Evolutionary conservation across 2,797 vertebrate genomes (phyloP).

Genomic region (Lacerta agilis): DNA sequence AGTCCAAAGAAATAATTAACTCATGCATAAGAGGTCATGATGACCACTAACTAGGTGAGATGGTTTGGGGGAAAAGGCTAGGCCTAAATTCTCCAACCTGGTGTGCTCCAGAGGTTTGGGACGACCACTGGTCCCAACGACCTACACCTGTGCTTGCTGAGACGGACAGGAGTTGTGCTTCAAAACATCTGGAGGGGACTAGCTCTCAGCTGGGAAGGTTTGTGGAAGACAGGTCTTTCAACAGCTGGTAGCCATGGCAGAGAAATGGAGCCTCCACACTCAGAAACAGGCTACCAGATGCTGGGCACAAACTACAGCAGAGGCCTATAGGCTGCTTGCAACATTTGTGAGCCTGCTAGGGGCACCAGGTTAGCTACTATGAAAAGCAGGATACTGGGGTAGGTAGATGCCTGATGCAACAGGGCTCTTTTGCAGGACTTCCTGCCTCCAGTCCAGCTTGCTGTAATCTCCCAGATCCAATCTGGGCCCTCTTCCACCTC

Average conservation of each 20-base stretch:
- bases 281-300: not conserved
- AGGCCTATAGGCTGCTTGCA: no score
- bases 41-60: not conserved
- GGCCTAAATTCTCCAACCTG: not conserved
- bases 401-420: no score
- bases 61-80: not conserved
- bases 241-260: not conserved
- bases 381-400: not conserved
- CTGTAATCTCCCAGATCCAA: no score
- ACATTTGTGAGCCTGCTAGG: not conserved
- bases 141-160: no score
- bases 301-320: not conserved
- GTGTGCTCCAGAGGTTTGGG: not conserved
- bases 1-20: not conserved
- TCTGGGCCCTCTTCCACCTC: not conserved
- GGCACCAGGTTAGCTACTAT: not conserved
- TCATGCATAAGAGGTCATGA: not conserved
- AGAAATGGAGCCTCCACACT: not conserved
- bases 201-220: not conserved
- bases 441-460: not conserved
- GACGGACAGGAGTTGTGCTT: no score
- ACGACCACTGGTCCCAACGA: no score
- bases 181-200: no score
- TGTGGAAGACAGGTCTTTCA: not conserved
- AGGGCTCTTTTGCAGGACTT: not conserved